phyloP scores from a whole-genome alignment of 2,113 vertebrate species.

The Thamnaconus septentrionalis region DNA sequence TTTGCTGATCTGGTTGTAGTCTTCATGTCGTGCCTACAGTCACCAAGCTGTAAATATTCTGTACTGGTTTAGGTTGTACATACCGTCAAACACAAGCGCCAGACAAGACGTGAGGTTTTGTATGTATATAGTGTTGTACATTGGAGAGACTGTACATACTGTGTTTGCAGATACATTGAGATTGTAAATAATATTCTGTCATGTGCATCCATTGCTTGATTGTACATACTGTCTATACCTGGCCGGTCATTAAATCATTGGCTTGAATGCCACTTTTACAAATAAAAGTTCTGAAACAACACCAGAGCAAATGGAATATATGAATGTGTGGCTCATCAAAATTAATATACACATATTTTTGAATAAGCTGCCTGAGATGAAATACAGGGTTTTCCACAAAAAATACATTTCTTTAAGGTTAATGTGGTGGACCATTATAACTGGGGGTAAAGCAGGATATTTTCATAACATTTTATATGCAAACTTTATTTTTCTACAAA shows the following conservation, averaged over 20 bases:
- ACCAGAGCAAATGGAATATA: not conserved
- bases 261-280: slow-evolving; percentile 66
- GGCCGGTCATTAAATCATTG: slow-evolving; percentile 49
- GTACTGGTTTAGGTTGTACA: slow-evolving; percentile 41
- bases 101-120: slow-evolving; percentile 1
- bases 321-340: not conserved
- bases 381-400: too few species aligned
- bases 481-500: too few species aligned
- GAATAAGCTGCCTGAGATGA: too few species aligned
- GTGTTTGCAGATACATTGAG: slow-evolving; percentile 46
- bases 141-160: slow-evolving; percentile 50
- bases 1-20: slow-evolving; percentile 28
- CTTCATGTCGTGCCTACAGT: slow-evolving; percentile 14
- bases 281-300: slow-evolving; percentile 52
- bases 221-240: slow-evolving; percentile 66
- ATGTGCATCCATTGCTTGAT: slow-evolving; percentile 51
- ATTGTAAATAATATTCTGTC: slow-evolving; percentile 58
- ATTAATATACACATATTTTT: too few species aligned
- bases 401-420: too few species aligned
- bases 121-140: slow-evolving; percentile 25
- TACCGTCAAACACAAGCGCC: slow-evolving; percentile 22
- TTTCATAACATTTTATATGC: too few species aligned
- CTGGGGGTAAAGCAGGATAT: too few species aligned
- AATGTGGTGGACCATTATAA: too few species aligned
- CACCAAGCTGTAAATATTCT: slow-evolving; percentile 55